Evolutionary conservation across 2,888 invertebrate genomes (phyloP), one percentile per base, ranked within the genome.

Genomic region (Eustalomyia histrio): DNA sequence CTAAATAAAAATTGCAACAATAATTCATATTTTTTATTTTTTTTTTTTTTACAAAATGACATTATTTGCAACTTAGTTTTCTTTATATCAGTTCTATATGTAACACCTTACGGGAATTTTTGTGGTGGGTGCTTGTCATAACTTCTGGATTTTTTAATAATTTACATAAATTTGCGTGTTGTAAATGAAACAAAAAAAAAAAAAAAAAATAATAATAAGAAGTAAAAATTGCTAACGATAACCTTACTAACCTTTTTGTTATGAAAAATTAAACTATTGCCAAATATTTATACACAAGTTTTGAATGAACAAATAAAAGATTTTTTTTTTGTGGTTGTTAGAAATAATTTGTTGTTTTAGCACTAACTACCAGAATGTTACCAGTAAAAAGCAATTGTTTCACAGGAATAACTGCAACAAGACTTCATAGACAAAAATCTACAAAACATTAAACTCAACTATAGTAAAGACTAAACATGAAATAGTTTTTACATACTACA

Each of bases 31-130:
- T n/a, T n/a, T n/a, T n/a, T n/a, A n/a, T 33, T 29, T 47, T 47
- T 47, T 29, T 7, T 33, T 29, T 47, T 47, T 47, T 29, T 7
- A 7, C 29, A 29, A 29, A 29, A n/a, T 47, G 43, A 14, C 43
- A 39, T 12, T 39, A 39, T 39, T 12, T 39, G 1, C 1, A 12
- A 39, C 2, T 39, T 18, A n/a, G n/a, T 60, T 72, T 53, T 43
- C 58, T 33, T 17, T 33, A 24, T 64, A 33, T 17, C 43, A 24
- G 1, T 21, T 43, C 33, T 16, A 24, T 17, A 12, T 16, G 50
- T 65, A 81, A 74, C 78, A 81, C 74, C 67, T 81, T 67, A 78
- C 43, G 61, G 81, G 71, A 78, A 63, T 39, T 39, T 39, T 71
- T 3, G 52, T 43, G 29, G 52, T 39, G 58, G 43, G 2, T 43